Evolutionary conservation across 2,888 invertebrate species (phyloP).

Genomic region (Acanthosoma haemorrhoidale): DNA sequence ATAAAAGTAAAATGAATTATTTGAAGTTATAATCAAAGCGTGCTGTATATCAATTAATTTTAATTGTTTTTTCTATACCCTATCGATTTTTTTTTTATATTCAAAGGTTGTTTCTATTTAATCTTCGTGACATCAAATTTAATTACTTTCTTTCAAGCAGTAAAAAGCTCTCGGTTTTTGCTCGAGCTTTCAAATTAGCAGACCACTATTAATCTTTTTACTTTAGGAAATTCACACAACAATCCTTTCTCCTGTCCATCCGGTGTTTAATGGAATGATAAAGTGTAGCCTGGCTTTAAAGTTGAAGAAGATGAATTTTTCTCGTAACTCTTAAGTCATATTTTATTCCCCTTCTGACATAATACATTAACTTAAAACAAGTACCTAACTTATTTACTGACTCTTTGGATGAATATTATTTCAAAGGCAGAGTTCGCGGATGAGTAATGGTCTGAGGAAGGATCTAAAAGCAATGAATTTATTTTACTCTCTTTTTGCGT

Average conservation of each 20-base stretch:
- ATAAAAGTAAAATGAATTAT: too few species aligned
- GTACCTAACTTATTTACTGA: background rate
- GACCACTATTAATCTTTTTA: constrained; percentile 7
- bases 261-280: constrained; percentile 3
- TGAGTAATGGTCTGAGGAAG: background rate
- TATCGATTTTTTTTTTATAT: too few species aligned
- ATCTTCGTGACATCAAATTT: background rate
- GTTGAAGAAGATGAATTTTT: constrained; percentile 10
- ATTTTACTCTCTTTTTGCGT: too few species aligned
- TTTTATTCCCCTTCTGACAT: constrained; percentile 2
- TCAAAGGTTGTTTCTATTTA: too few species aligned
- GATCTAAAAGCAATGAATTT: too few species aligned
- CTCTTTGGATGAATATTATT: background rate
- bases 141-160: background rate
- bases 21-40: too few species aligned
- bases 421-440: background rate
- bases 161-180: background rate
- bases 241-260: background rate
- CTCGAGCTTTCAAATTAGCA: background rate
- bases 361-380: background rate
- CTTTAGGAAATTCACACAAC: background rate
- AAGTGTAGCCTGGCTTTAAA: background rate
- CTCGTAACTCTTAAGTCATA: background rate
- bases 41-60: too few species aligned
- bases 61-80: too few species aligned